Base-by-base conservation (phyloP, 2,797 vertebrate species). In the Pristis pectinata region DNA sequence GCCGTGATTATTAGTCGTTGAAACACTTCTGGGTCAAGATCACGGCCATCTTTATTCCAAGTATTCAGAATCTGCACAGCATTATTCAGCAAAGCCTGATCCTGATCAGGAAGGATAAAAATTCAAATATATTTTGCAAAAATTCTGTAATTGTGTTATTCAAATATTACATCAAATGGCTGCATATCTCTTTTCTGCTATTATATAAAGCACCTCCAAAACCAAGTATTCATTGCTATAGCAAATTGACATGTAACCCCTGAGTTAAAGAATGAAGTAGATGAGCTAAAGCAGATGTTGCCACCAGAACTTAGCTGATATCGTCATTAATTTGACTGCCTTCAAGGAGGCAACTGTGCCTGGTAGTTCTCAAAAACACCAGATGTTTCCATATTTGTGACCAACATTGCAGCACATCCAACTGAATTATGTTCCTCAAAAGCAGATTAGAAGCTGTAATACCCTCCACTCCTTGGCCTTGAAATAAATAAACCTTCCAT, bases 1-100 rank as follows among this genome's bases (percentile, higher is more conserved):
- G 99, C 98, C 0, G 99, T 99, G 96, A 99, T 98, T 93, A 99
- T 99, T 92, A 99, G 97, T 87, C 99, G 98, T 97, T 99, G 99
- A 96, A 99, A 99, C 0, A 99, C 98, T 95, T 99, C 99, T 0
- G 99, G 99, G 96, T 99, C 99, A 0, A 99, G 97, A 95, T 99
- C 98, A 95, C 97, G 98, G 34, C 98, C 98, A 94, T 99, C 99
- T 95, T 97, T 98, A 95, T 96, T 98, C 95, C 98, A 98, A 95
- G 97, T 97, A 95, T 97, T 98, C 96, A 99, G 97, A 97, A 99
- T 99, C 96, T 99, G 99, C 83, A 99, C 98, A 41, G 99, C 99
- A 94, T 99, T 99, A 96, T 99, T 99, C 95, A 99, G 96, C 97
- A 99, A 96, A 19, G 99, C 99, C 96, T 99, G 99, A 96, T 99